Percentiles rank a stretch among this genome's conserved stretches.
These are phyloP conservation scores for Sesamia nonagrioides DNA, from an alignment of 1,140 invertebrate genomes.

Conservation along the genomic window DNA sequence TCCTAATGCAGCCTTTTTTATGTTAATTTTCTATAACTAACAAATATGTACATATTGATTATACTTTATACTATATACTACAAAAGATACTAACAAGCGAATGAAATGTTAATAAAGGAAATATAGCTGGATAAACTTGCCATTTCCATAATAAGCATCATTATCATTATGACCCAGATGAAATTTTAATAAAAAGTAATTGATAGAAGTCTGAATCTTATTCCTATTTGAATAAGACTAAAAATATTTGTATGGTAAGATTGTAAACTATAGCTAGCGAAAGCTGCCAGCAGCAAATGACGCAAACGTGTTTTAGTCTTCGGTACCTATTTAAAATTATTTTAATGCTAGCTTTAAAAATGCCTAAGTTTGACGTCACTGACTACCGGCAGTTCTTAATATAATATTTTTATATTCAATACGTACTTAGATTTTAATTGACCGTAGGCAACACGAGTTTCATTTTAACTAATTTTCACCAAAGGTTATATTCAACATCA, in stretches of 20 bases:
- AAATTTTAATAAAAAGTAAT: conserved; percentile 42
- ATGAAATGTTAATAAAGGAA: conserved; percentile 6
- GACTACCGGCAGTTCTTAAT: not conserved
- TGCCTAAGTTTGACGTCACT: not conserved
- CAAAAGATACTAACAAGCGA: conserved; percentile 14
- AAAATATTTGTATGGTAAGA: conserved; percentile 35
- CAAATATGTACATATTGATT: not conserved
- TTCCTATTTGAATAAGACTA: conserved; percentile 47
- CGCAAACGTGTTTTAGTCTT: conserved; percentile 49
- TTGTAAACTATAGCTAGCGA: conserved; percentile 48
- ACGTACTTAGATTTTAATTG: not conserved
- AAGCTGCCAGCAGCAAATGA: conserved; percentile 49
- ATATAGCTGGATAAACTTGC: conserved; percentile 13
- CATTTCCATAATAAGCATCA: conserved; percentile 44
- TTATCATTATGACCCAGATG: conserved; percentile 35
- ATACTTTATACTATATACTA: not conserved
- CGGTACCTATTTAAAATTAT: conserved; percentile 45
- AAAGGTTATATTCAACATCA: not conserved
- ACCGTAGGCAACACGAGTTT: not conserved
- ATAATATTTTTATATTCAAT: not conserved
- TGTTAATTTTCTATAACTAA: not conserved
- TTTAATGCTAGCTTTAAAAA: conserved; percentile 30
- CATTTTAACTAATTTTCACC: not conserved
- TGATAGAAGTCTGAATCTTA: conserved; percentile 46
- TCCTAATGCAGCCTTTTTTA: too few relatives aligned